phyloP scores from a whole-genome alignment of 1,140 invertebrate genomes.

The Rhyzopertha dominica region DNA sequence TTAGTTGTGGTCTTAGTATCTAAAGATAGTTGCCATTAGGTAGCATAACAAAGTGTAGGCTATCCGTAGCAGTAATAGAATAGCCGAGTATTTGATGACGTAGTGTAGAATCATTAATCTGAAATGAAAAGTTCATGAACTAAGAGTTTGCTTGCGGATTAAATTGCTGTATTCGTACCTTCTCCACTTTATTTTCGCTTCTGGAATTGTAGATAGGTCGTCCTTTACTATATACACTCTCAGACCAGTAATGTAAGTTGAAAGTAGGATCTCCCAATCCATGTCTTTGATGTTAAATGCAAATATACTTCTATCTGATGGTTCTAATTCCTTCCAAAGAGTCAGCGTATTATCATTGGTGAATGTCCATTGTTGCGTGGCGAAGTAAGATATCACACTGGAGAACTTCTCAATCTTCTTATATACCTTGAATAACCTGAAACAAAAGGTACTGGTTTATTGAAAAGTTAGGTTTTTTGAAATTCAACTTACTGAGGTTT shows the following conservation, averaged over 20 bases:
- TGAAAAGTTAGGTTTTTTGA: too few relatives aligned
- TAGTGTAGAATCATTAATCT: too few relatives aligned
- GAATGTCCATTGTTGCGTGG: constrained; percentile 62
- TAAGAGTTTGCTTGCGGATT: too few relatives aligned
- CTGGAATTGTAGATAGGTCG: constrained; percentile 58
- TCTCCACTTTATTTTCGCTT: constrained; percentile 55
- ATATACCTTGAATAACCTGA: constrained; percentile 61
- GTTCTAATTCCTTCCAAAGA: constrained; percentile 49
- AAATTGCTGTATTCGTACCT: too few relatives aligned
- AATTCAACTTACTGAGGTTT: too few relatives aligned
- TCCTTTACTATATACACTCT: constrained; percentile 69
- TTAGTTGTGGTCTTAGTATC: too few relatives aligned
- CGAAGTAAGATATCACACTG: constrained; percentile 62
- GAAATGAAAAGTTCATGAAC: too few relatives aligned
- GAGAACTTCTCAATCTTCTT: constrained; percentile 63
- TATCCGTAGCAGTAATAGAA: too few relatives aligned
- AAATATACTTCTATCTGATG: constrained; percentile 54
- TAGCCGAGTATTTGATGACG: too few relatives aligned
- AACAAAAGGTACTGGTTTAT: constrained; percentile 6
- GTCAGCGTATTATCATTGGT: constrained; percentile 53
- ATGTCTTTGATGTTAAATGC: constrained; percentile 55
- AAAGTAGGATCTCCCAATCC: constrained; percentile 55
- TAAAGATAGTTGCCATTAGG: too few relatives aligned
- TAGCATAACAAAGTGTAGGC: too few relatives aligned
- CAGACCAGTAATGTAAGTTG: constrained; percentile 59